Evolutionary conservation across 2,797 vertebrate genomes (phyloP), one percentile per base, ranked within the genome.

Genomic region (Gallinago solitaria): DNA sequence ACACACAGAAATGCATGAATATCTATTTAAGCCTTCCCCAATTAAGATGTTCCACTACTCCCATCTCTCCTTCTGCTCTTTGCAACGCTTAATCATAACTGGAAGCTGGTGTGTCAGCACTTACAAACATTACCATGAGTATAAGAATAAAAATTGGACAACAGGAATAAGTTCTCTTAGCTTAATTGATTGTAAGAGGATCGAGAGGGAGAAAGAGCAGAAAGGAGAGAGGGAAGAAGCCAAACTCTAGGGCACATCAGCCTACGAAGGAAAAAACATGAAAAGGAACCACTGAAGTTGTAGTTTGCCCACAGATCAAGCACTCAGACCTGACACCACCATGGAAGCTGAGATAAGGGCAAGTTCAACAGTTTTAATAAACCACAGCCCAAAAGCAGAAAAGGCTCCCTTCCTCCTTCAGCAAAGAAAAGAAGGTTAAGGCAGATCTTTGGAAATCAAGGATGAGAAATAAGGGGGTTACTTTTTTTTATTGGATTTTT

Each of bases 1-100:
- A 90, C 6, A 15, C 5, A 1, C 16, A 95, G 78, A 95, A 90
- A 57, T 69, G 17, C 64, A 68, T 48, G n/a, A 39, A 33, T 92
- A 80, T 92, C 93, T 89, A 64, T 57, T 94, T 86, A 94, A 95
- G 76, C 63, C 68, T 93, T 90, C 61, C 56, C 28, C 70, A 95
- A 1, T 80, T 94, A 94, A 89, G 92, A 87, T 43, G 39, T 90
- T 96, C 83, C 81, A 77, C 81, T 90, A 41, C n/a, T 89, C 37
- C 71, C 76, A 81, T 68, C 69, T 86, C 70, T 89, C 37, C 48
- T 91, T 33, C 92, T 90, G 75, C 39, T 84, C 86, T 95, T 92
- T 90, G 83, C 74, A 95, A 60, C 48, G 56, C 53, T 95, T 93
- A 95, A 84, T 96, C 63, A 45, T 73, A 92, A 67, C 39, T 83